Conservation (phyloP, 2,113 vertebrate species). For the Brevimyrus niger region DNA sequence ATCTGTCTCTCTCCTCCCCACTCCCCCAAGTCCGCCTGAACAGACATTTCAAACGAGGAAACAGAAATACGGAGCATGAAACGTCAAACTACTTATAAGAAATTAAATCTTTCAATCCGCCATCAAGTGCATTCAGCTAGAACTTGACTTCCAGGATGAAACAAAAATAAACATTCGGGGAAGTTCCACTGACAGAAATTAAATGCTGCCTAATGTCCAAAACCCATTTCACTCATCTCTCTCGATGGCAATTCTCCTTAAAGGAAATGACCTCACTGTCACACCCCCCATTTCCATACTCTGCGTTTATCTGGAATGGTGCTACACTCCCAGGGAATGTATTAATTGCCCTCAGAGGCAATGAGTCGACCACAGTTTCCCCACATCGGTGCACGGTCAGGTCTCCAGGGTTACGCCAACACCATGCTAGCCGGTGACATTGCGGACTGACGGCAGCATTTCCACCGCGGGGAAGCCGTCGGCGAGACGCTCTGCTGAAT, state of each 20-base stretch:
- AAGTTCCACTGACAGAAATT: not conserved
- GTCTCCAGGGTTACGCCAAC: slow-evolving; percentile 18
- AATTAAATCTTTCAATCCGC: not conserved
- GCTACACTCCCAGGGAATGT: slow-evolving; percentile 17
- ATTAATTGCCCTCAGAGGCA: slow-evolving; percentile 20
- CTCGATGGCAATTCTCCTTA: not conserved
- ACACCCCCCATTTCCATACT: slow-evolving; percentile 17
- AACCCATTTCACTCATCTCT: not conserved
- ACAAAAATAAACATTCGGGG: not conserved
- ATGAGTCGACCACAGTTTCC: not conserved
- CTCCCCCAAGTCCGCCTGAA: not conserved
- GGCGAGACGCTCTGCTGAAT: not conserved
- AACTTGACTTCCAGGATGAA: not conserved
- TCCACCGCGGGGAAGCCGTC: not conserved
- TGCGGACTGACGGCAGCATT: not conserved
- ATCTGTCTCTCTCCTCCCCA: not conserved
- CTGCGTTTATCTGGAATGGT: not conserved
- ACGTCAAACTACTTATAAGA: not conserved
- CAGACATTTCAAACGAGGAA: not conserved
- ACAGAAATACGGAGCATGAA: not conserved
- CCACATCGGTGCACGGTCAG: slow-evolving; percentile 22
- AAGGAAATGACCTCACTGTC: slow-evolving; percentile 34
- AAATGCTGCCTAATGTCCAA: not conserved
- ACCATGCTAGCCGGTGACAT: not conserved
- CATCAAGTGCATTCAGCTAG: not conserved